phyloP scores from a whole-genome alignment of 1,140 invertebrate species.

The Macrostomum lignano region DNA sequence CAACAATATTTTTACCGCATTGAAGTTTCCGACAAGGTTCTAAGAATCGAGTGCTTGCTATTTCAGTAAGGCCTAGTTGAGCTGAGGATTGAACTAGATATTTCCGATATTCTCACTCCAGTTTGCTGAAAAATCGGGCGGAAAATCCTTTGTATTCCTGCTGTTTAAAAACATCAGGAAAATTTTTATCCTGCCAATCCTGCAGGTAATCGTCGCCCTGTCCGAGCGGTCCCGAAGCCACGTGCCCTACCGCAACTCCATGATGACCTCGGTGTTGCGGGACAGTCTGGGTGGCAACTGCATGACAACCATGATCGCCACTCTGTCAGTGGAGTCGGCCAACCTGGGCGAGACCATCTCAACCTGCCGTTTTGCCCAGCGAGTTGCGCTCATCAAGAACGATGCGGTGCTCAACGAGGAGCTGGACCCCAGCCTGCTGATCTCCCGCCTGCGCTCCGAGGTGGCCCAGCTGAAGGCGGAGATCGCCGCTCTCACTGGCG shows the following conservation, averaged over 20 bases:
- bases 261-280: conserved; percentile 36
- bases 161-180: background rate
- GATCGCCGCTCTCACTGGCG: conserved; percentile 12
- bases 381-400: conserved; percentile 36
- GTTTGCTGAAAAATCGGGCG: conserved; percentile 1
- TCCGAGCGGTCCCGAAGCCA: conserved; percentile 33
- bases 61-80: background rate
- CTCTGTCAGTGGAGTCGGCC: conserved; percentile 30
- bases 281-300: conserved; percentile 40
- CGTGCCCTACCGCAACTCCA: conserved; percentile 38
- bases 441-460: conserved; percentile 27
- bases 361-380: conserved; percentile 38
- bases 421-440: conserved; percentile 30
- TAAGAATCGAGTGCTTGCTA: conserved; percentile 11
- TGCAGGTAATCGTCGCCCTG: conserved; percentile 34
- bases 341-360: conserved; percentile 38
- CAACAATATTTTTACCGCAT: no score
- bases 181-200: conserved; percentile 10
- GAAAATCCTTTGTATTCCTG: conserved; percentile 2
- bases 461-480: conserved; percentile 21
- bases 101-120: background rate
- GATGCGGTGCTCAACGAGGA: conserved; percentile 33
- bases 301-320: conserved; percentile 38
- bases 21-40: no score
- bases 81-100: background rate